Evolutionary conservation across 2,888 invertebrate species (phyloP), one percentile per base, ranked within the genome.

Genomic region (Synergus laeviventris): DNA sequence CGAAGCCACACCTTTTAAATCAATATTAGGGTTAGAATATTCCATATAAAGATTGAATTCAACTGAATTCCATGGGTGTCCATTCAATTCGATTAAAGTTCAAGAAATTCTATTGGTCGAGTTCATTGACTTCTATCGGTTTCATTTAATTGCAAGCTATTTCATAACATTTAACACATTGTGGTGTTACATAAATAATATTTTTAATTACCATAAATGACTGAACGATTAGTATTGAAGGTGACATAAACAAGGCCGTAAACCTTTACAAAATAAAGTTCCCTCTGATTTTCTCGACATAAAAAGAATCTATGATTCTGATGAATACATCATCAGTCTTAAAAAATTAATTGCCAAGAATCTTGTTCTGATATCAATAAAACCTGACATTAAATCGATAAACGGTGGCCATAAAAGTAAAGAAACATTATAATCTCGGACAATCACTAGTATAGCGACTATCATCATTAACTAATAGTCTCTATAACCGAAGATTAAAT

Each of bases 401-500:
- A 18, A 18, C 3, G 49, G 9, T 9, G 49, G 49, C 49, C n/a
- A 54, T 54, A 54, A 54, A 54, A 54, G 18, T 54, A 54, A 9
- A 9, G 49, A 54, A 54, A 54, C 49, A 18, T 54, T 54, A 18
- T 54, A 54, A 54, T 54, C 49, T 54, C 18, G 49, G 18, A 54
- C 49, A 54, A 54, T 54, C 49, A 54, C 16, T 54, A 2, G 49
- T 54, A n/a, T n/a, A 54, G n/a, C 49, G 18, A 54, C 49, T 31
- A 54, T 54, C 49, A 54, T 54, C 49, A 18, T 2, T 9, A 54
- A n/a, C 49, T 54, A 54, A 54, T 54, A 18, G 18, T 54, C 18
- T 18, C 49, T 54, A 54, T 18, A n/a, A 54, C 9, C 18, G 1
- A 45, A 45, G 42, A 66, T 45, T 66, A 45, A 45, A 66, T 66